Evolutionary conservation across 2,888 invertebrate genomes (phyloP).

Genomic region (Ethmia dodecea): DNA sequence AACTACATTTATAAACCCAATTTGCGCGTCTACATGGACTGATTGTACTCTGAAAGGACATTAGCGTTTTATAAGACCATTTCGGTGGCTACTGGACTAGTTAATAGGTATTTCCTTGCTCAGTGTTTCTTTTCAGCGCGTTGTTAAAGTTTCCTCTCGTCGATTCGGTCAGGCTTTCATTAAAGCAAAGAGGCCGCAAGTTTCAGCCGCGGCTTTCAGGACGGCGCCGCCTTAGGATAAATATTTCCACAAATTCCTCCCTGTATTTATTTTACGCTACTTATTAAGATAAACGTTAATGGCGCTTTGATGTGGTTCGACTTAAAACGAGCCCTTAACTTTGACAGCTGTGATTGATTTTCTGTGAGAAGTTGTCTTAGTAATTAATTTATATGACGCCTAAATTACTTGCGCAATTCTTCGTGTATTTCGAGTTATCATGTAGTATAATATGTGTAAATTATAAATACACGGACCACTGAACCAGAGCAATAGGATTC

Average conservation of each 20-base stretch:
- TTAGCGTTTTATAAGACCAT: conserved; percentile 14
- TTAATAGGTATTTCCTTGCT: conserved; percentile 39
- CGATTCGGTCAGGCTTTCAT: conserved; percentile 59
- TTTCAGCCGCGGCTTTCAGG: conserved; percentile 42
- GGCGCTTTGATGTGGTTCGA: conserved; percentile 70
- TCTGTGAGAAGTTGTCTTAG: conserved; percentile 41
- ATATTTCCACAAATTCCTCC: conserved; percentile 68
- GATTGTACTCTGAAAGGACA: conserved; percentile 5
- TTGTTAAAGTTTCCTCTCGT: conserved; percentile 55
- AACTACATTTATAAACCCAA: too few species aligned
- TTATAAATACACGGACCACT: not conserved
- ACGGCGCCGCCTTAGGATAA: conserved; percentile 49
- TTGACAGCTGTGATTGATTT: conserved; percentile 69
- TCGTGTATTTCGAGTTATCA: not conserved
- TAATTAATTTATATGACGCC: conserved; percentile 33
- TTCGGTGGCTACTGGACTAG: conserved; percentile 15
- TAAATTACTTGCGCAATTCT: conserved; percentile 28
- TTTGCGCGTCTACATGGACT: too few species aligned
- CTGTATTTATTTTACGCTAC: conserved; percentile 69
- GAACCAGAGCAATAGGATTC: too few species aligned
- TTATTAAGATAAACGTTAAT: conserved; percentile 68
- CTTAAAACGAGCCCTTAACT: conserved; percentile 54
- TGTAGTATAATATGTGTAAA: too few species aligned
- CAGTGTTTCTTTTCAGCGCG: conserved; percentile 47
- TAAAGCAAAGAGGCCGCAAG: conserved; percentile 66